Conservation (phyloP, 1,140 invertebrate genomes). For the Cyclargus thomasi region DNA sequence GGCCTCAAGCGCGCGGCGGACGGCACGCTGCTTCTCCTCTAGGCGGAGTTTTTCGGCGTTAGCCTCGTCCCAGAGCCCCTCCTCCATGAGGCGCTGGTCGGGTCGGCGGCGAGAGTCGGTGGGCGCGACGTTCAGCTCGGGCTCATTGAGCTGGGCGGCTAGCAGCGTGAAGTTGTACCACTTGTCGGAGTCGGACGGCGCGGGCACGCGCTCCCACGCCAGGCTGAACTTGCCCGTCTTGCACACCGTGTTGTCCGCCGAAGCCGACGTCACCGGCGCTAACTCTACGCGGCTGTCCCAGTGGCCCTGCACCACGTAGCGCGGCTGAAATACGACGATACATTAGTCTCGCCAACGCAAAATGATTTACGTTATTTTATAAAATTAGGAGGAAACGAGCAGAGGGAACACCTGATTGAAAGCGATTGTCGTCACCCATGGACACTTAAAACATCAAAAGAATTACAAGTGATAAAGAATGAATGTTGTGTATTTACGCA, state of each 20-base stretch:
- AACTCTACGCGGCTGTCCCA: conserved; percentile 98
- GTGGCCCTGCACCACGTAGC: conserved; percentile 90
- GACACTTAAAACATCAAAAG: too few species aligned
- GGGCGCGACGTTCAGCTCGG: conserved; percentile 93
- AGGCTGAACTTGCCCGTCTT: conserved; percentile 90
- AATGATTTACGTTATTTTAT: too few species aligned
- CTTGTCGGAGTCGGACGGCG: conserved; percentile 81
- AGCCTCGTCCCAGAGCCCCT: conserved; percentile 96
- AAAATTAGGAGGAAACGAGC: too few species aligned
- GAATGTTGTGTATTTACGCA: too few species aligned
- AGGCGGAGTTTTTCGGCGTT: conserved; percentile 92
- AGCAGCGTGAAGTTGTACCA: conserved; percentile 97
- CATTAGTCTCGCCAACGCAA: background rate
- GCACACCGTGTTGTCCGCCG: conserved; percentile 89
- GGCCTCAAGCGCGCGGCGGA: conserved; percentile 83
- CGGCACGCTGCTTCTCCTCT: conserved; percentile 95
- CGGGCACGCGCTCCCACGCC: conserved; percentile 90
- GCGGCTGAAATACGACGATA: conserved; percentile 52
- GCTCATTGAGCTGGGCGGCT: conserved; percentile 97
- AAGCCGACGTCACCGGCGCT: conserved; percentile 88
- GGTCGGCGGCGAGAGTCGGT: conserved; percentile 96
- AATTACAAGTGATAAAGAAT: too few species aligned
- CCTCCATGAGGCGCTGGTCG: conserved; percentile 98
- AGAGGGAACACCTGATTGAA: too few species aligned
- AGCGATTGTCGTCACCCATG: too few species aligned